Evolutionary conservation across 1,140 invertebrate genomes (phyloP).

Genomic region (Drosophila virilis): DNA sequence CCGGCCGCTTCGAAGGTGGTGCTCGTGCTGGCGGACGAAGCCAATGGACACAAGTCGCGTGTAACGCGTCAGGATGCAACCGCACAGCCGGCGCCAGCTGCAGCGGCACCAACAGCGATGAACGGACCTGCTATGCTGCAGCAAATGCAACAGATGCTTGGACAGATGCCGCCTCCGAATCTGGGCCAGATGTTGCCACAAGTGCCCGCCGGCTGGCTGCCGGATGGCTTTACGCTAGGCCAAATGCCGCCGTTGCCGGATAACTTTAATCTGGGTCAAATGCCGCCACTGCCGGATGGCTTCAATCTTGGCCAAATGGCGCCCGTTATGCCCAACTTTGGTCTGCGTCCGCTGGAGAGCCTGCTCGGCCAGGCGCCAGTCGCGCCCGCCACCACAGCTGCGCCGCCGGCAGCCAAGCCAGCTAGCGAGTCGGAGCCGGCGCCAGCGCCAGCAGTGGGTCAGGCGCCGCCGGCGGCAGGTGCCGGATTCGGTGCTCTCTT

Average conservation of each 20-base stretch:
- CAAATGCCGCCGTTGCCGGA: conserved; percentile 32
- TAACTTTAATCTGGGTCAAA: conserved; percentile 6
- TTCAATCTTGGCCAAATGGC: conserved; percentile 27
- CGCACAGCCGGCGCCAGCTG: background rate
- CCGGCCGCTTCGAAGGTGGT: conserved; percentile 71
- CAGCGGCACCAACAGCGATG: background rate
- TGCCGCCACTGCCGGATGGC: conserved; percentile 4
- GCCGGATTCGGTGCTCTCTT: conserved; percentile 5
- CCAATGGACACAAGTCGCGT: conserved; percentile 54
- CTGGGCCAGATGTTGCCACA: conserved; percentile 21
- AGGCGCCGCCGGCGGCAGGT: background rate
- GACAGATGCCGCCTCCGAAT: conserved; percentile 26
- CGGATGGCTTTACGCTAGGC: conserved; percentile 23
- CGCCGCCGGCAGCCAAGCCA: conserved; percentile 10
- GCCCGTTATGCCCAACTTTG: conserved; percentile 4
- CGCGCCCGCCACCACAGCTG: conserved; percentile 4
- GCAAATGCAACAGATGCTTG: conserved; percentile 19
- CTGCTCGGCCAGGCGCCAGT: conserved; percentile 35
- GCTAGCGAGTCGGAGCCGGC: conserved; percentile 1
- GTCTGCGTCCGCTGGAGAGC: conserved; percentile 1
- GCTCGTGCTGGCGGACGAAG: conserved; percentile 70
- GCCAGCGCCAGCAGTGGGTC: conserved; percentile 15
- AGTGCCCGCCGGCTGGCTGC: conserved; percentile 10
- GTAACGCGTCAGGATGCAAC: conserved; percentile 55
- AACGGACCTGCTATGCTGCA: conserved; percentile 8